Percentiles rank a stretch among this genome's conserved stretches.
Evolutionary conservation across 2,113 vertebrate genomes (phyloP).

Genomic region (Morone chrysops): DNA sequence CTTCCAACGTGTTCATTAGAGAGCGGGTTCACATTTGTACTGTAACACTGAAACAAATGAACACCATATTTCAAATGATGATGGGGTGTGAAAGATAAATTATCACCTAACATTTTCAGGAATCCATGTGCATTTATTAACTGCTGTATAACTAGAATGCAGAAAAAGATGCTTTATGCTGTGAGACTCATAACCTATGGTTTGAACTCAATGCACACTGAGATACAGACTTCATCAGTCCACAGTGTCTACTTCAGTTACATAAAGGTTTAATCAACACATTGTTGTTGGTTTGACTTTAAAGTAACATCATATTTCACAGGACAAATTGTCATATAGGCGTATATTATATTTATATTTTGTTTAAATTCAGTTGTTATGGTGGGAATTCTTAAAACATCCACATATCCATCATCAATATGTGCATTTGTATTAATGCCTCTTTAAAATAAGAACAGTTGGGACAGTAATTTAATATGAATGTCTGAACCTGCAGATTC

Average conservation of each 20-base stretch:
- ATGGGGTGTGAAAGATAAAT: conserved; percentile 2
- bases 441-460: background rate
- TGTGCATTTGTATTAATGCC: background rate
- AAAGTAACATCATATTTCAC: conserved; percentile 9
- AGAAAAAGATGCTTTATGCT: background rate
- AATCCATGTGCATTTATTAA: background rate
- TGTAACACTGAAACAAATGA: conserved; percentile 12
- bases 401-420: background rate
- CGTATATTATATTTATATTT: background rate
- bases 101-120: background rate
- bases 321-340: background rate
- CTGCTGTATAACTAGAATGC: conserved; percentile 11
- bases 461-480: background rate
- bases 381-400: background rate
- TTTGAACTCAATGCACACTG: background rate
- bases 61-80: conserved; percentile 15
- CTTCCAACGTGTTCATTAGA: conserved; percentile 37
- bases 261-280: conserved; percentile 9
- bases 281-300: conserved; percentile 23
- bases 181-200: background rate
- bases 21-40: background rate
- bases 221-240: background rate
- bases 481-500: background rate
- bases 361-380: background rate
- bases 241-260: background rate